Evolutionary conservation across 2,888 invertebrate genomes (phyloP).

Genomic region (Andrena praecox): DNA sequence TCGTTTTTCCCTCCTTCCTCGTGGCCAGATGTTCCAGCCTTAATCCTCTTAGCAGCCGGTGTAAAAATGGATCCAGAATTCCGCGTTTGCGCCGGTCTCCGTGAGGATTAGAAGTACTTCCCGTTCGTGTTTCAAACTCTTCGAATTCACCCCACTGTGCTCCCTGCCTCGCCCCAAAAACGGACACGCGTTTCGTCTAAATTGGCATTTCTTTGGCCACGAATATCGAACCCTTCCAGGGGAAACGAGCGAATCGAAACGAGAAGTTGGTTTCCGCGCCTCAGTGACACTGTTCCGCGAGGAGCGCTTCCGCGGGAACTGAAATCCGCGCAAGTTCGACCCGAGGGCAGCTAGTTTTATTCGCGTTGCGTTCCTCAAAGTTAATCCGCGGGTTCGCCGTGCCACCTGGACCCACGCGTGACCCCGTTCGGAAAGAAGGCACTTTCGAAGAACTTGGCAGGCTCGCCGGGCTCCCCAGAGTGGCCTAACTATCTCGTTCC

Average conservation of each 20-base stretch:
- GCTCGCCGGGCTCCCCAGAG: background rate
- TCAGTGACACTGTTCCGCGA: background rate
- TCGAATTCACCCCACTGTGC: background rate
- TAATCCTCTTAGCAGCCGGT: slow-evolving; percentile 16
- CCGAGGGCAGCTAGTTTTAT: slow-evolving; percentile 11
- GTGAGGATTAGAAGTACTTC: background rate
- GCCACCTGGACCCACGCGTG: slow-evolving; percentile 37
- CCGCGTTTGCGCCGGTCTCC: background rate
- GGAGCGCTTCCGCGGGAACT: background rate
- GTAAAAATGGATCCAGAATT: slow-evolving; percentile 7
- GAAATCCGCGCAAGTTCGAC: no score
- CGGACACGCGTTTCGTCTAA: no score
- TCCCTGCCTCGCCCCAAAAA: background rate
- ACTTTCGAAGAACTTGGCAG: slow-evolving; percentile 35
- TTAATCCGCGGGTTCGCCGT: slow-evolving; percentile 39
- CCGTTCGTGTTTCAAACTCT: background rate
- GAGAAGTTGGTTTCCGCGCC: background rate
- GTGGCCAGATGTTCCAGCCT: background rate
- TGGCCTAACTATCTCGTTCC: background rate
- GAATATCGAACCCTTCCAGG: no score
- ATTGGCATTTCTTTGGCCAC: no score
- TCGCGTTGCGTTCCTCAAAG: slow-evolving; percentile 9
- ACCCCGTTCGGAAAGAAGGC: slow-evolving; percentile 16
- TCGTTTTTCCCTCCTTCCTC: slow-evolving; percentile 9
- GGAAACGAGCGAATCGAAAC: background rate